Base-by-base conservation (phyloP, 2,888 invertebrate genomes). In the Acrobasis suavella region DNA sequence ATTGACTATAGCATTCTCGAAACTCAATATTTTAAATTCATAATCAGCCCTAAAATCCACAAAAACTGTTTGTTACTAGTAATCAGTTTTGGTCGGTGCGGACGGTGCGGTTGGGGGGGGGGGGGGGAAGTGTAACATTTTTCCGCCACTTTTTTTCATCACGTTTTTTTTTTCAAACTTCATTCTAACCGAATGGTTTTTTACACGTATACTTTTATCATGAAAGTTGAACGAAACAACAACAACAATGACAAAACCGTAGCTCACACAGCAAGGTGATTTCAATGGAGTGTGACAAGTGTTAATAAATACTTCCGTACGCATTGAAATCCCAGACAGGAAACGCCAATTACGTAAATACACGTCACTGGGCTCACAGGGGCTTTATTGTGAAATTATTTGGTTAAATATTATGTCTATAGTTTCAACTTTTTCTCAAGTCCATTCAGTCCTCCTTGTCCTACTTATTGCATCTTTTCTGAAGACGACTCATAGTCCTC, bases 241-340 rank as follows among this genome's bases (percentile, higher is more conserved):
- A n/a, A n/a, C n/a, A n/a, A 37, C 32, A 51, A 17, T 22, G 22
- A 51, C 10, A 50, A 50, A 50, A 51, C 17, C 9, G 17, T 22
- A 50, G 17, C 51, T 22, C 17, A 22, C 12, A 52, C 32, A 32
- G 14, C 52, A 56, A 56, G 56, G 42, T 42, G 42, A 56, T 46
- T 46, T 56, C 42, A 56, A 42, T 56, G 56, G 46, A 56, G 56
- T 56, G 42, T 46, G 42, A 56, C 56, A 17, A 56, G 16, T 54
- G 54, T 54, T 9, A 17, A 56, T 56, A 42, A 42, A 56, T n/a
- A 56, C 56, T 56, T 56, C 56, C 56, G 56, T n/a, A 56, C 22
- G 42, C 42, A 56, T 22, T 42, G 22, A 56, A 42, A 42, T 42
- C 17, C 56, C 39, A 39, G 56, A 46, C 56, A 42, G 56, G 56